Evolutionary conservation across 2,888 invertebrate genomes (phyloP).

Genomic region (Caenorhabditis afra): DNA sequence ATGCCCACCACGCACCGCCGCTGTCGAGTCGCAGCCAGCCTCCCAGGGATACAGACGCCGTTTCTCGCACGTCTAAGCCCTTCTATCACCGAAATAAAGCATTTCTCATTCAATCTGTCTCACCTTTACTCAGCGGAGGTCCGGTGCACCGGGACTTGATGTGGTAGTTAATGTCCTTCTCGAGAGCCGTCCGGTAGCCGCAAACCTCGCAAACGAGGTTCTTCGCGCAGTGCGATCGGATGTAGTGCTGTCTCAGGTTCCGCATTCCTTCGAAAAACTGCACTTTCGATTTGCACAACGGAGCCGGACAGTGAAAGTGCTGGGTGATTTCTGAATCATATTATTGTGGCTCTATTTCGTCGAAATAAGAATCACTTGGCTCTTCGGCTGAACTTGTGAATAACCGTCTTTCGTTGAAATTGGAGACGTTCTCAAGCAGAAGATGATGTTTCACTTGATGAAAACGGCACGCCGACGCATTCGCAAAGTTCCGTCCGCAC

Average conservation of each 20-base stretch:
- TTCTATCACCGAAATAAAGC: slow-evolving; percentile 22
- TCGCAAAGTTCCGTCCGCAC: slow-evolving; percentile 34
- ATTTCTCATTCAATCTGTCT: slow-evolving; percentile 27
- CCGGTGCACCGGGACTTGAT: slow-evolving; percentile 47
- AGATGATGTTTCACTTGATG: slow-evolving; percentile 52
- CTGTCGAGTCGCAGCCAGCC: slow-evolving; percentile 62
- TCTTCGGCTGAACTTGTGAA: not conserved
- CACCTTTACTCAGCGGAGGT: not conserved
- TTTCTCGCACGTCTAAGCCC: slow-evolving; percentile 56
- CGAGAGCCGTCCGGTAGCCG: slow-evolving; percentile 43
- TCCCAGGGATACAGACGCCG: slow-evolving; percentile 65
- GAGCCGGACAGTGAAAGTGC: slow-evolving; percentile 54
- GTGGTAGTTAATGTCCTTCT: slow-evolving; percentile 62
- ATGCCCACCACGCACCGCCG: slow-evolving; percentile 71
- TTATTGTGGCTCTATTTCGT: not conserved
- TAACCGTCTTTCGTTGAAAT: slow-evolving; percentile 32
- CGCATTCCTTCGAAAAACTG: slow-evolving; percentile 45
- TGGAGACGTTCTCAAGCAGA: not conserved
- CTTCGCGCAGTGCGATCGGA: slow-evolving; percentile 55
- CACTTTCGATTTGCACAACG: slow-evolving; percentile 15
- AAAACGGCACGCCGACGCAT: slow-evolving; percentile 55
- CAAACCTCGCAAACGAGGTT: slow-evolving; percentile 50
- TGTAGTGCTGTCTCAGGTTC: slow-evolving; percentile 54
- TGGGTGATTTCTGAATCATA: slow-evolving; percentile 12
- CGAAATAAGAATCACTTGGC: slow-evolving; percentile 3